Percentiles rank a stretch among this genome's conserved stretches.
phyloP scores from a whole-genome alignment of 2,113 vertebrate species.

The Numenius arquata region DNA sequence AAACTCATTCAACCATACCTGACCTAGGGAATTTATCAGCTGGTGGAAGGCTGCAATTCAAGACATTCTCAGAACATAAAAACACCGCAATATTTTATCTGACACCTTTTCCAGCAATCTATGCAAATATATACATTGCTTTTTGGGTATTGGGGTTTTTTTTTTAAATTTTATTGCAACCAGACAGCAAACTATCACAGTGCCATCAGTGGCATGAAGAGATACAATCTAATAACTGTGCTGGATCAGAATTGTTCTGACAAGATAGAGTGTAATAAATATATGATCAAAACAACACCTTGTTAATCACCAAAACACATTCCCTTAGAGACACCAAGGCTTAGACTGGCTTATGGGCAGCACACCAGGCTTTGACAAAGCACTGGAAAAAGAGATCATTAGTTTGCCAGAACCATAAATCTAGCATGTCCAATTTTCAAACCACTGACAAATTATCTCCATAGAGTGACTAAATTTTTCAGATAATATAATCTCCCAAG shows the following conservation, averaged over 20 bases:
- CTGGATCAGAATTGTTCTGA: background rate
- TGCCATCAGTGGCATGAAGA: background rate
- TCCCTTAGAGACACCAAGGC: background rate
- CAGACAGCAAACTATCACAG: background rate
- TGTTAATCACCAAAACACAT: conserved; percentile 35
- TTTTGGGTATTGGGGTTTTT: background rate
- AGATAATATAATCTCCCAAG: conserved; percentile 37
- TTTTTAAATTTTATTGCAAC: background rate
- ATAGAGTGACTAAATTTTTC: conserved; percentile 51
- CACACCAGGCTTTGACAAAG: conserved; percentile 56
- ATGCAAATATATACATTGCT: conserved; percentile 39
- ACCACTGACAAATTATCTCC: conserved; percentile 66
- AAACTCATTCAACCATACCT: background rate
- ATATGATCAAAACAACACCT: background rate
- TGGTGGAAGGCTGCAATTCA: background rate
- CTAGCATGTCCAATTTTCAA: conserved; percentile 51
- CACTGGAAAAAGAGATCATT: conserved; percentile 38
- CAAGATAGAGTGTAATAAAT: background rate
- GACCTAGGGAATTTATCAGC: conserved; percentile 25
- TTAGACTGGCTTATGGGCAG: background rate
- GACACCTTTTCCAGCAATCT: background rate
- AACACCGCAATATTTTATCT: conserved; percentile 24
- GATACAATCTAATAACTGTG: background rate
- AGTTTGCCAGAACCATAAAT: conserved; percentile 45
- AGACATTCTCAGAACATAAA: background rate